Conservation (phyloP, 2,113 vertebrate species). For the Synodontis membranacea region DNA sequence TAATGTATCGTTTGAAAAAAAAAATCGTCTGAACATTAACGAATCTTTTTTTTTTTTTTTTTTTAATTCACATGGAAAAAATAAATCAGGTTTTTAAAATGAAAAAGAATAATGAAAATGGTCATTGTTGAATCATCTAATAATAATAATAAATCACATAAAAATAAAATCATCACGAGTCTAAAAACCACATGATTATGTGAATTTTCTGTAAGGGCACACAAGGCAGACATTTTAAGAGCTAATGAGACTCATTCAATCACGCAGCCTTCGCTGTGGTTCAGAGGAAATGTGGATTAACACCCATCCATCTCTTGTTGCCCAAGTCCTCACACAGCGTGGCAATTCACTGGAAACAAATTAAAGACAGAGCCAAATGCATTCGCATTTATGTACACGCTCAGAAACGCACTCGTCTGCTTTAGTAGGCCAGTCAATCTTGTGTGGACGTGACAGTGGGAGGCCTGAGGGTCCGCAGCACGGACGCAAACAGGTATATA, state of each 20-base stretch:
- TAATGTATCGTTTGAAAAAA: too few species aligned
- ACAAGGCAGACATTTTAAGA: neutral
- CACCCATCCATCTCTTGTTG: constrained; percentile 16
- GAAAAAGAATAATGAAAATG: too few species aligned
- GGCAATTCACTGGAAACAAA: constrained; percentile 26
- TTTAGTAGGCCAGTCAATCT: constrained; percentile 40
- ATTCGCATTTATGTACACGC: constrained; percentile 10
- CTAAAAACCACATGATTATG: neutral
- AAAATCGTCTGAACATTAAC: too few species aligned
- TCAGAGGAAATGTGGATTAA: constrained; percentile 31
- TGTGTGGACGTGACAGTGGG: constrained; percentile 34
- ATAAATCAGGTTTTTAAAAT: too few species aligned
- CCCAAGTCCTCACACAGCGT: neutral
- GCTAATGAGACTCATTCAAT: constrained; percentile 13
- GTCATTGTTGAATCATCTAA: too few species aligned
- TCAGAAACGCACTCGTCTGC: constrained; percentile 33
- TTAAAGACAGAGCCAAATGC: constrained; percentile 27
- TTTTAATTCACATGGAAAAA: too few species aligned
- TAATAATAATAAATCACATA: too few species aligned
- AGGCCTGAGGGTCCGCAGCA: constrained; percentile 36
- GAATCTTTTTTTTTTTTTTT: too few species aligned
- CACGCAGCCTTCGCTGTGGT: constrained; percentile 4
- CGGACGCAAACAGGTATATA: constrained; percentile 61
- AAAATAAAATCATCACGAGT: too few species aligned
- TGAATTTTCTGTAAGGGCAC: neutral